These are phyloP conservation scores for Drosophila ustulata DNA, from an alignment of 2,888 invertebrate genomes.

Conservation along the genomic window DNA sequence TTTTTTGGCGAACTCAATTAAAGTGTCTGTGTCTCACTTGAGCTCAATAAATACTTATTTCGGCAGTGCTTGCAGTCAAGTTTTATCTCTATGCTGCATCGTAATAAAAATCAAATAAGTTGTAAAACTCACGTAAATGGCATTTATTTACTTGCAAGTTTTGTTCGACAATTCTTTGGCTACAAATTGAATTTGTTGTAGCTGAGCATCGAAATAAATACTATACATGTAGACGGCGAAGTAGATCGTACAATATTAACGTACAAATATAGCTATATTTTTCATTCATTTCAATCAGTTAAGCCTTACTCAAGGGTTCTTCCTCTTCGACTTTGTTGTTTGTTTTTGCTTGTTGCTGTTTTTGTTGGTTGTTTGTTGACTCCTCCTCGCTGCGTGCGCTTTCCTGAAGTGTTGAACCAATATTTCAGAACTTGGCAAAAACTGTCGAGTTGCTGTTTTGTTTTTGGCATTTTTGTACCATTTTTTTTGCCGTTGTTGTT, in stretches of 20 bases:
- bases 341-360: no score
- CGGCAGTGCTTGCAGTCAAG: neutral
- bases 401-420: conserved; percentile 31
- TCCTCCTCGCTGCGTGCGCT: neutral
- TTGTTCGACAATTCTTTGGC: neutral
- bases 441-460: conserved; percentile 32
- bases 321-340: neutral
- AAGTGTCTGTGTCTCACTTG: neutral
- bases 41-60: no score
- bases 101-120: conserved; percentile 10
- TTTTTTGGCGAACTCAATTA: neutral
- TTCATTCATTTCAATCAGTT: conserved; percentile 47
- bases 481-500: conserved; percentile 1
- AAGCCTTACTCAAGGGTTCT: conserved; percentile 27
- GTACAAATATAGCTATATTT: conserved; percentile 34
- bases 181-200: conserved; percentile 46
- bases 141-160: conserved; percentile 4
- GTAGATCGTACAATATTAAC: neutral
- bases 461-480: conserved; percentile 1
- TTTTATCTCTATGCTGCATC: neutral
- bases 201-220: neutral
- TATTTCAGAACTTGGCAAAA: conserved; percentile 24
- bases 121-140: conserved; percentile 8
- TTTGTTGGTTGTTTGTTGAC: conserved; percentile 12
- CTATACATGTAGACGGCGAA: neutral